These are phyloP conservation scores for Drosophila aff. DNA, from an alignment of 1,140 invertebrate species.

Conservation along the genomic window DNA sequence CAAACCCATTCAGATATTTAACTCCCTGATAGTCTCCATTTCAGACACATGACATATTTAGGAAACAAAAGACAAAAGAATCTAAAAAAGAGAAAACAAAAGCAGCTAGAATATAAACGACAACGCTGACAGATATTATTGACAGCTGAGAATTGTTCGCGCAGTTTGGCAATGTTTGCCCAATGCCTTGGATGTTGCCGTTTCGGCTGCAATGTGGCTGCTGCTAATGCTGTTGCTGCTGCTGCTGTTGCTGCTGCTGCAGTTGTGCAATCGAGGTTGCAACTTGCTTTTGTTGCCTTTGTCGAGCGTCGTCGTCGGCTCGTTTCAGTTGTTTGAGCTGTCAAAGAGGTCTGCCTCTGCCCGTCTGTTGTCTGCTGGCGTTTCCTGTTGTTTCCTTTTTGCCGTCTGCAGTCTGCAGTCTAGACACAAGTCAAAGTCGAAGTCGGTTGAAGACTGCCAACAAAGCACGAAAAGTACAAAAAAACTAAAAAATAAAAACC, in stretches of 20 bases:
- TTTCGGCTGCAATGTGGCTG: constrained; percentile 27
- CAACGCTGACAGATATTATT: constrained; percentile 71
- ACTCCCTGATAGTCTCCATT: neutral
- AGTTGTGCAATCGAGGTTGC: constrained; percentile 57
- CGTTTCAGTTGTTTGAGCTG: constrained; percentile 74
- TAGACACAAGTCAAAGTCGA: constrained; percentile 76
- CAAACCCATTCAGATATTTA: neutral
- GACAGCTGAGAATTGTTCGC: constrained; percentile 80
- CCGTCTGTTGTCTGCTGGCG: constrained; percentile 63
- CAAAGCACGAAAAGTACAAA: constrained; percentile 20
- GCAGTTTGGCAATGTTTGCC: constrained; percentile 72
- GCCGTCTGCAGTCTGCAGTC: constrained; percentile 68
- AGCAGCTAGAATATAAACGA: constrained; percentile 22
- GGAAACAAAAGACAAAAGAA: constrained; percentile 13
- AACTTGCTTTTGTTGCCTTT: constrained; percentile 19
- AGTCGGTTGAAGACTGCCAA: constrained; percentile 40
- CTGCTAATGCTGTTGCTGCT: constrained; percentile 13
- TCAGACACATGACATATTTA: constrained; percentile 23
- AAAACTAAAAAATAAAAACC: constrained; percentile 24
- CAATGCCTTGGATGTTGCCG: constrained; percentile 55
- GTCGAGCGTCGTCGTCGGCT: constrained; percentile 46
- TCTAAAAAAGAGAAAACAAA: constrained; percentile 2
- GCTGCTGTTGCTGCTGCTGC: constrained; percentile 43
- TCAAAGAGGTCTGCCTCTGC: constrained; percentile 69
- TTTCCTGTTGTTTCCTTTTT: constrained; percentile 74